Base-by-base conservation (phyloP, 2,113 vertebrate species). In the Phyllostomus discolor region DNA sequence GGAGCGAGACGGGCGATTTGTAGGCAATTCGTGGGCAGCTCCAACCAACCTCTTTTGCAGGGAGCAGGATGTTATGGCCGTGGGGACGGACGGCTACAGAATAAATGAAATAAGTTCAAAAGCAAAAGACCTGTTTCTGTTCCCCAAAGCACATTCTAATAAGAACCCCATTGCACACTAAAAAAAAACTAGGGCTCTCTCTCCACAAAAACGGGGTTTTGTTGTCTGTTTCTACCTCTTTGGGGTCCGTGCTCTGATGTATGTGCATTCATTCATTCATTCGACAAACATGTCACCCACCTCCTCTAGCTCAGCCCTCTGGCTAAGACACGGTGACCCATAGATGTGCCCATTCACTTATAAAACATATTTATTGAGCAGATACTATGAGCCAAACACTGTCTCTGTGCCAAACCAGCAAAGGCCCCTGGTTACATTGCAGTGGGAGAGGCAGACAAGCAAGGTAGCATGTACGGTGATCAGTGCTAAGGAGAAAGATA, bases 61-160 rank as follows among this genome's bases (percentile, higher is more conserved):
- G 69, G 91, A 64, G 84, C 1, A 62, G 59, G 46, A 90, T 10
- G 52, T 48, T 94, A 41, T 22, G 26, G 19, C 64, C 8, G 4
- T 78, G 41, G 38, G 73, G 48, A 87, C 76, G 19, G 31, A 87
- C 73, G 24, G 31, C 26, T 66, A 0, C 54, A 0, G 0, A 79
- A 59, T 43, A 9, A 76, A 72, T 64, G 96, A 76, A 54, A 70
- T n/a, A 96, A 73, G 24, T 88, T 67, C 73, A 92, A 96, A 87
- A 90, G 88, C 93, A 97, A 70, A 92, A 33, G 22, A 7, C 8
- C 4, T 3, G 0, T n/a, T 97, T 92, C 73, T 64, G 8, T n/a
- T 82, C 31, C 73, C 97, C 15, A 62, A 59, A 92, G 96, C 88
- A 90, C 91, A 28, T 79, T 94, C 92, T 96, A 95, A 83, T 94